Evolutionary conservation across 2,797 vertebrate genomes (phyloP), one percentile per base, ranked within the genome.

Genomic region (Enteromius treurensis): DNA sequence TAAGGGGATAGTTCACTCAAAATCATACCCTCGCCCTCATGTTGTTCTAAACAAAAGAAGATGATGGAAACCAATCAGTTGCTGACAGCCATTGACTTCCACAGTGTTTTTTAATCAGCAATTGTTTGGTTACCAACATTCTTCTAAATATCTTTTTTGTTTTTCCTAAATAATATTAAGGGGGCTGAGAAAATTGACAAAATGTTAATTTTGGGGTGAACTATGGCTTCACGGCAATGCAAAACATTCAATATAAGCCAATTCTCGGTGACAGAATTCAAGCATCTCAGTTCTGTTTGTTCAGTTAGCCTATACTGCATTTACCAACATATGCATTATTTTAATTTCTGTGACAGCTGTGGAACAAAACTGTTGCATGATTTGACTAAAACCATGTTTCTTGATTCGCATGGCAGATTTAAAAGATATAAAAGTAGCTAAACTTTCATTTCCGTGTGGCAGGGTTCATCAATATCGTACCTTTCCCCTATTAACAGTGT

Each of bases 261-360:
- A 84, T 60, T 74, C 55, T 83, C 74, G 4, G 21, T 34, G 3
- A 68, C 49, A 85, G 32, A 55, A 86, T 86, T 87, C 80, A 67
- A 81, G 15, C 84, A 81, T 83, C 88, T 84, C 79, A 74, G 80
- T 68, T 79, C 32, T 67, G 62, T 58, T 17, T 83, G 67, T 81
- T 82, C 49, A 23, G 47, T 70, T 45, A 74, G 26, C 74, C 67
- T 85, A 75, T 86, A 49, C 68, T 47, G 15, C 58, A 74, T 55
- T 29, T 64, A 76, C 42, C 75, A 53, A 47, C 34, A 7, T 65
- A 73, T 76, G 71, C 71, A 76, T 26, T 62, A 47, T 62, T 47
- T 26, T 2, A 2, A 42, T 42, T 58, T 55, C 10, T 23, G 29
- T 58, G 78, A 69, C 15, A 55, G 15, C 37, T 34, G 10, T n/a